Evolutionary conservation across 2,888 invertebrate species (phyloP).

Genomic region (Salticus scenicus): DNA sequence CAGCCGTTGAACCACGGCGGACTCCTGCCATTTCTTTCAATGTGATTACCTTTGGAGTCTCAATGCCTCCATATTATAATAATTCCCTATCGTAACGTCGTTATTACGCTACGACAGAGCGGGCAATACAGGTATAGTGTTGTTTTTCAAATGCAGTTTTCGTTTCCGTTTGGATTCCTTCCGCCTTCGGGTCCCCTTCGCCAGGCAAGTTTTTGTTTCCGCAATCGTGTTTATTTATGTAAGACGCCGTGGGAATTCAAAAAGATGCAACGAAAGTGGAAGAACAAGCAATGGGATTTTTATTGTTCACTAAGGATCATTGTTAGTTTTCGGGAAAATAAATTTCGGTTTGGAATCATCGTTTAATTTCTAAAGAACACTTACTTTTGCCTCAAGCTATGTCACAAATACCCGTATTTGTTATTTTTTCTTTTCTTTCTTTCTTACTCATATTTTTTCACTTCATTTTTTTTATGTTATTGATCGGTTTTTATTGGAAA

Average conservation of each 20-base stretch:
- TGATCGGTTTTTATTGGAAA: too few relatives aligned
- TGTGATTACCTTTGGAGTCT: constrained; percentile 56
- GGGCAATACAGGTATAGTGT: constrained; percentile 38
- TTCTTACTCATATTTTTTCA: too few relatives aligned
- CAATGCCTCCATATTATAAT: constrained; percentile 50
- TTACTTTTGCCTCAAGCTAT: not conserved
- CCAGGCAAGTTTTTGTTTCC: not conserved
- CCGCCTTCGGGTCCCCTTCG: not conserved
- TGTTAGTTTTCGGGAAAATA: not conserved
- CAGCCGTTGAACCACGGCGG: constrained; percentile 41
- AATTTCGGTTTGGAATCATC: not conserved
- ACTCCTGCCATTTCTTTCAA: constrained; percentile 65
- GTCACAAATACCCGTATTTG: not conserved
- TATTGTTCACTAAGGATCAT: not conserved
- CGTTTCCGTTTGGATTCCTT: constrained; percentile 26
- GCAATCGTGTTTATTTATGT: constrained; percentile 8
- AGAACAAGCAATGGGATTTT: constrained; percentile 2
- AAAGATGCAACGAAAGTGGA: not conserved
- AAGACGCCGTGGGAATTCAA: constrained; percentile 2
- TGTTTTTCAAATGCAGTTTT: constrained; percentile 6
- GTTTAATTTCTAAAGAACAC: not conserved
- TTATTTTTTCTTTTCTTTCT: too few relatives aligned
- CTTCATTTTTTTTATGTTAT: too few relatives aligned
- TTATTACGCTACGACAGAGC: constrained; percentile 58
- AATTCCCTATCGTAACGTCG: constrained; percentile 46